Evolutionary conservation across 2,113 vertebrate species (phyloP), one percentile per base, ranked within the genome.

Genomic region (Syngnathus scovelli): DNA sequence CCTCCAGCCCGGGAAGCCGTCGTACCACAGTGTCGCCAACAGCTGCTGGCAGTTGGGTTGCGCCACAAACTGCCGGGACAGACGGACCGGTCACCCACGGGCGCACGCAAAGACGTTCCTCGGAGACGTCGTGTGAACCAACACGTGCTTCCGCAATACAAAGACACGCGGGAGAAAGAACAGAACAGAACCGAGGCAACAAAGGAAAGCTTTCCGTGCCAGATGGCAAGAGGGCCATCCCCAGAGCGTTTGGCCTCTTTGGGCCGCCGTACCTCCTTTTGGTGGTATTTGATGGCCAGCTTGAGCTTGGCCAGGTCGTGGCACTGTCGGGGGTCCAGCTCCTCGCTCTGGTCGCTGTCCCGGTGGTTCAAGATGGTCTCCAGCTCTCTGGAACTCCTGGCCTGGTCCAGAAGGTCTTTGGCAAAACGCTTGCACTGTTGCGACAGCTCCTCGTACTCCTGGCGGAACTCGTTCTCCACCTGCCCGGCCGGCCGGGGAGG

Each of bases 31-130:
- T 0, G 97, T 98, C 55, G 97, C 96, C 51, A 98, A 89, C 1
- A 98, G 92, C 90, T 99, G 97, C 88, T 99, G 97, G 84, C 96
- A 99, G 88, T 99, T 99, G 0, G 97, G 96, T 89, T 98, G 96
- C 66, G 97, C 94, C 46, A 99, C 97, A 78, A 99, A 99, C 97
- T 98, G 60, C 37, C 38, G 38, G 51, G 12, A 70, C 48, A 63
- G 37, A 67, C 4, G 43, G 27, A 33, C 27, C 3, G 27, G 27
- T 33, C 27, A 33, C 27, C 2, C 2, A 33, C 27, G 27, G 27
- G 2, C 3, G 27, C 27, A 3, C 27, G 27, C 27, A 33, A 33
- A 33, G 27, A 33, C 27, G 27, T 33, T 33, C 27, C 27, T 33
- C 27, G 27, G 27, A 33, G 27, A 33, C 27, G 27, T 33, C 27